Conservation (phyloP, 2,888 invertebrate species). For the Drosophila stalkeri region DNA sequence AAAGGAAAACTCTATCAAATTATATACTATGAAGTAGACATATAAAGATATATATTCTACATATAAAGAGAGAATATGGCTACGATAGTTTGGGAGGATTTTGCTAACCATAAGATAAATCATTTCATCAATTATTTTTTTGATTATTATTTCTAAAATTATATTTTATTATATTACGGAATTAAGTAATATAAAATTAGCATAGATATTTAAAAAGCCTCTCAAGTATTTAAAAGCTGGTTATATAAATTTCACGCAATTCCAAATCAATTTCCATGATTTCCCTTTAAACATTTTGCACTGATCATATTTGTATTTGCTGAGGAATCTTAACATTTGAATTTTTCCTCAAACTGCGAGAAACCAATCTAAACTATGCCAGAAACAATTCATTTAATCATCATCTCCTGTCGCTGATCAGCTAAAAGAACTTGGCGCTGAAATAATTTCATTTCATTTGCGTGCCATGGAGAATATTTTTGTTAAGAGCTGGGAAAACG, state of each 20-base stretch:
- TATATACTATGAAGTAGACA: background rate
- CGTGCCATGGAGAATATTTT: slow-evolving; percentile 46
- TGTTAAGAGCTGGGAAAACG: slow-evolving; percentile 35
- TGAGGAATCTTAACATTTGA: background rate
- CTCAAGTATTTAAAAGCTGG: background rate
- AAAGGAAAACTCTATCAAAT: background rate
- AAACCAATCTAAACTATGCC: slow-evolving; percentile 26
- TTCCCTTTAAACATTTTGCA: too few species aligned
- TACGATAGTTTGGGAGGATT: too few species aligned
- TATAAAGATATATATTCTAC: too few species aligned
- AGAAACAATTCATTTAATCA: slow-evolving; percentile 47
- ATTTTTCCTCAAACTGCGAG: background rate
- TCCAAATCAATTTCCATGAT: slow-evolving; percentile 1
- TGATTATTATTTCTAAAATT: too few species aligned
- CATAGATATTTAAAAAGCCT: background rate
- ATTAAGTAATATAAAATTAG: too few species aligned
- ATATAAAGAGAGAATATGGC: fast-evolving
- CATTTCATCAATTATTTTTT: background rate
- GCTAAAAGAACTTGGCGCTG: slow-evolving; percentile 41
- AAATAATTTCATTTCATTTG: slow-evolving; percentile 62
- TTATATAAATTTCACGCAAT: background rate
- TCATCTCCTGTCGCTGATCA: slow-evolving; percentile 42
- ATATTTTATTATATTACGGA: too few species aligned
- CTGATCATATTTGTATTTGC: background rate
- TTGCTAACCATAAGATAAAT: background rate